Evolutionary conservation across 2,113 vertebrate species (phyloP).

Genomic region (Lycaon pictus): DNA sequence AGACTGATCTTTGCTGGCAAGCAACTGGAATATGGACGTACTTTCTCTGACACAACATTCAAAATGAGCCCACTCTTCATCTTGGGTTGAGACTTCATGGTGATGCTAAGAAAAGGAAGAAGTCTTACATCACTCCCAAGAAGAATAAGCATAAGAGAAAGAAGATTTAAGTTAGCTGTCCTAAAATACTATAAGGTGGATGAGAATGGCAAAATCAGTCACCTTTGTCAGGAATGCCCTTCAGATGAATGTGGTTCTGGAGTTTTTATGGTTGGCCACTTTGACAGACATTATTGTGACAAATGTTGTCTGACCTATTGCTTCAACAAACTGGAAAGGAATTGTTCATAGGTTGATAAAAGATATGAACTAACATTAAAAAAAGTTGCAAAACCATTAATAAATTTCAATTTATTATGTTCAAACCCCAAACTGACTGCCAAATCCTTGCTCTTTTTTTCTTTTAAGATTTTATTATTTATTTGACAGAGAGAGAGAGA

Average conservation of each 20-base stretch:
- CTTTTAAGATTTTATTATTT: too few species aligned
- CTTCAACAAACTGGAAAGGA: background rate
- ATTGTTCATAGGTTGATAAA: background rate
- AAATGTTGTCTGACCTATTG: background rate
- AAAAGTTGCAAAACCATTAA: background rate
- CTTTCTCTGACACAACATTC: background rate
- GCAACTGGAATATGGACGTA: background rate
- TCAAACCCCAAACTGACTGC: background rate
- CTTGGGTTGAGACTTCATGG: background rate
- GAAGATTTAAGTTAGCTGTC: background rate
- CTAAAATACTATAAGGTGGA: background rate
- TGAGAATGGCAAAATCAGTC: background rate
- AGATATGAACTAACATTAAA: background rate
- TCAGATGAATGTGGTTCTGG: background rate
- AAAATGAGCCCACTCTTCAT: background rate
- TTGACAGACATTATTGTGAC: background rate
- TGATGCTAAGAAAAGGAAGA: background rate
- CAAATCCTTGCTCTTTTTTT: background rate
- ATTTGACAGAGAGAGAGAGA: too few species aligned
- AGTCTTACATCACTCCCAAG: background rate
- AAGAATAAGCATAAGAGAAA: background rate
- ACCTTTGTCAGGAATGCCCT: background rate
- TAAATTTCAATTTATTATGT: slow-evolving; percentile 39
- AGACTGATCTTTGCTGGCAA: background rate
- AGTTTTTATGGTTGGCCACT: background rate